phyloP scores from a whole-genome alignment of 2,888 invertebrate species.

The Orthonychiurus folsomi region DNA sequence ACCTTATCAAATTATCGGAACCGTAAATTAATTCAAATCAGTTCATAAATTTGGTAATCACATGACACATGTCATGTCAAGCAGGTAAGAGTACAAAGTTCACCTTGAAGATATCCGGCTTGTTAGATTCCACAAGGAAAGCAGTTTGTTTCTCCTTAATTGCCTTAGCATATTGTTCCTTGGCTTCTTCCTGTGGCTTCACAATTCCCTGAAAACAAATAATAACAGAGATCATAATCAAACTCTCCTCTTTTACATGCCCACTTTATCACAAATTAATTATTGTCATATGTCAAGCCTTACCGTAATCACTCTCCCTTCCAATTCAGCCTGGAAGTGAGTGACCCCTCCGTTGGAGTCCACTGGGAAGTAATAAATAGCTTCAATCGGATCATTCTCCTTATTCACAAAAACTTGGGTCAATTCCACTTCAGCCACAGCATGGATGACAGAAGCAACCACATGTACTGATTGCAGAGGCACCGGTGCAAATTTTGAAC shows the following conservation, averaged over 20 bases:
- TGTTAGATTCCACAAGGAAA: constrained; percentile 32
- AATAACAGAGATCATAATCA: not conserved
- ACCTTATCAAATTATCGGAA: too few species aligned
- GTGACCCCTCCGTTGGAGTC: constrained; percentile 20
- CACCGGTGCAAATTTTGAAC: constrained; percentile 13
- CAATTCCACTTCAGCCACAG: constrained; percentile 33
- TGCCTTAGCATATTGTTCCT: constrained; percentile 34
- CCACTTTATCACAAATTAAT: not conserved
- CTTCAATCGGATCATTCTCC: constrained; percentile 38
- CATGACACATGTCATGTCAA: too few species aligned
- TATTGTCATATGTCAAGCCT: not conserved
- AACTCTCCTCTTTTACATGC: too few species aligned
- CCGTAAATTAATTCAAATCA: too few species aligned
- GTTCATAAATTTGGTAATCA: too few species aligned
- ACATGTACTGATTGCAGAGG: constrained; percentile 28
- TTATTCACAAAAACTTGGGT: constrained; percentile 37
- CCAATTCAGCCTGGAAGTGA: constrained; percentile 18
- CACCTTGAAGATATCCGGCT: constrained; percentile 38
- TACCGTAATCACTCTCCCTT: constrained; percentile 18
- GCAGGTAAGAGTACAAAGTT: constrained; percentile 3
- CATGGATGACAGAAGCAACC: constrained; percentile 30
- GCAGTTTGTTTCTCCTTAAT: constrained; percentile 29
- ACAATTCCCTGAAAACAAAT: constrained; percentile 28
- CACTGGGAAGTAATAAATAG: constrained; percentile 30
- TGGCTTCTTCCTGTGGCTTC: constrained; percentile 34